Percentiles rank a stretch among this genome's conserved stretches.
Evolutionary conservation across 2,888 invertebrate genomes (phyloP).

Genomic region (Teleiodes luculella): DNA sequence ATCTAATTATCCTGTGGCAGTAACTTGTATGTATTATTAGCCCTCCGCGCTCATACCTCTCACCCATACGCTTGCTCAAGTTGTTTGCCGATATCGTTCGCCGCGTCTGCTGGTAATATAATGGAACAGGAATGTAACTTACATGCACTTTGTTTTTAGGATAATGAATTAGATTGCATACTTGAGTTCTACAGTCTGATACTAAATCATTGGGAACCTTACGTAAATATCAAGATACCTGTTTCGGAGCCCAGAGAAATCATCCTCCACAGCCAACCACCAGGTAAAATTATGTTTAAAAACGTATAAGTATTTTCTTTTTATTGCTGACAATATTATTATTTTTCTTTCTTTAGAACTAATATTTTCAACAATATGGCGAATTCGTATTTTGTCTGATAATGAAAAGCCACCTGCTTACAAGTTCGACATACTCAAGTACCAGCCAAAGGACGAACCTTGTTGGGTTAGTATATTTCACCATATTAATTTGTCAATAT

Average conservation of each 20-base stretch:
- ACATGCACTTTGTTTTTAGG: slow-evolving; percentile 39
- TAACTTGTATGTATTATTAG: too few species aligned
- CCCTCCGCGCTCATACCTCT: too few species aligned
- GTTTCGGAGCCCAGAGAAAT: slow-evolving; percentile 50
- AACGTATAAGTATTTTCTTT: too few species aligned
- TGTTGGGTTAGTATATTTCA: slow-evolving; percentile 36
- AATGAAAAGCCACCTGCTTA: slow-evolving; percentile 31
- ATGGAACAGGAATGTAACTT: too few species aligned
- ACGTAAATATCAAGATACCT: slow-evolving; percentile 56
- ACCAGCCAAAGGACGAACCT: slow-evolving; percentile 39
- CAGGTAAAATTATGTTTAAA: too few species aligned
- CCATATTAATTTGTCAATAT: too few species aligned
- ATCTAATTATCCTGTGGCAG: too few species aligned
- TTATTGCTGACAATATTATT: too few species aligned
- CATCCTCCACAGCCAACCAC: slow-evolving; percentile 35
- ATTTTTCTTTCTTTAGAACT: slow-evolving; percentile 40
- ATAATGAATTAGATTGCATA: slow-evolving; percentile 53
- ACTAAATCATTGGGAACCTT: slow-evolving; percentile 49
- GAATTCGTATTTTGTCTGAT: slow-evolving; percentile 42
- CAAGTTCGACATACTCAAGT: slow-evolving; percentile 43
- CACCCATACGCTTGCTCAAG: too few species aligned
- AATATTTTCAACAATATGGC: slow-evolving; percentile 59
- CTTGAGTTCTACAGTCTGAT: slow-evolving; percentile 53
- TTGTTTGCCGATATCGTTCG: too few species aligned
- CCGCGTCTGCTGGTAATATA: too few species aligned